Conservation (phyloP, 2,113 vertebrate genomes). For the Seriola aureovittata region DNA sequence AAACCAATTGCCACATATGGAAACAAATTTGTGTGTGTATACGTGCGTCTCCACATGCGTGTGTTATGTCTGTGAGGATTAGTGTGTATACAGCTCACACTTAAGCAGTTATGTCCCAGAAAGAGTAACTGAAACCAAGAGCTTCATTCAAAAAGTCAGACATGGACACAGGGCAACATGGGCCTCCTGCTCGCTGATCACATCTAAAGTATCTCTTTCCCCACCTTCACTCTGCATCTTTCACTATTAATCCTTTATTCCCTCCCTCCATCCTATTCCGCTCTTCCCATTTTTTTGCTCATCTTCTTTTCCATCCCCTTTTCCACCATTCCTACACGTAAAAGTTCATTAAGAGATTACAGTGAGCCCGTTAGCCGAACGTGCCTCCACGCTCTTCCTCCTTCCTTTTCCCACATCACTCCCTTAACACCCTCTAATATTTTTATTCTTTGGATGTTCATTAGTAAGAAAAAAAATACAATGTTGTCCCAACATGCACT, state of each 20-base stretch:
- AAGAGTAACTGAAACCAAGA: not conserved
- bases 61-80: not conserved
- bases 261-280: not conserved
- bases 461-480: not conserved
- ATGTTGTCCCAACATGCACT: not conserved
- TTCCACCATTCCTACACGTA: conserved; percentile 60
- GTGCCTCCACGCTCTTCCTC: conserved; percentile 14
- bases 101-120: not conserved
- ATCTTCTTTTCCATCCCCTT: conserved; percentile 34
- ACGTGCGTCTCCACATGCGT: not conserved
- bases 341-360: conserved; percentile 79
- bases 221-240: not conserved
- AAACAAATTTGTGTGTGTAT: conserved; percentile 17
- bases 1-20: conserved; percentile 23
- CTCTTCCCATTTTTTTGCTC: conserved; percentile 11
- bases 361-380: conserved; percentile 63
- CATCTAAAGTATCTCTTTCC: not conserved
- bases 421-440: conserved; percentile 34
- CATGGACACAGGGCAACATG: not conserved
- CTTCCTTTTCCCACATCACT: not conserved
- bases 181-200: not conserved
- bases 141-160: not conserved
- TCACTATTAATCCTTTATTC: not conserved
- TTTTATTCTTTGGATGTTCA: conserved; percentile 30
- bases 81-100: not conserved